Evolutionary conservation across 2,888 invertebrate genomes (phyloP).

Genomic region (Nycteola revayana): DNA sequence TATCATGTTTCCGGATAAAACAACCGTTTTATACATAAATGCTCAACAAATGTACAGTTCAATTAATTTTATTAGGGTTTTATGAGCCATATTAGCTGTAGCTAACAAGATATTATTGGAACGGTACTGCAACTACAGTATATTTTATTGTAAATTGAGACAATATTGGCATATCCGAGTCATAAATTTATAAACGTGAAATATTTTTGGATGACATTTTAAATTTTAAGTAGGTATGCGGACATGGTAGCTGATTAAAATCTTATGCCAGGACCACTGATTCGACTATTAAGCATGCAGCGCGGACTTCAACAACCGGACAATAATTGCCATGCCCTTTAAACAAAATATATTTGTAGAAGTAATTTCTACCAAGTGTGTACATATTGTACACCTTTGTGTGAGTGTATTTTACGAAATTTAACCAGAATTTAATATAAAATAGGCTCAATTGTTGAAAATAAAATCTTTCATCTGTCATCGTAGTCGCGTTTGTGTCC

Average conservation of each 20-base stretch:
- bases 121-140: conserved; percentile 23
- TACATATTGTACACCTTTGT: too few relatives aligned
- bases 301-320: not conserved
- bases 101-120: conserved; percentile 37
- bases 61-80: conserved; percentile 37
- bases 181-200: too few relatives aligned
- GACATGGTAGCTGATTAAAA: conserved; percentile 11
- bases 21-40: conserved; percentile 29
- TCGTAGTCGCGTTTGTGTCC: conserved; percentile 11
- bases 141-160: too few relatives aligned
- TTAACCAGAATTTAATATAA: too few relatives aligned
- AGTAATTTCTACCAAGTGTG: too few relatives aligned
- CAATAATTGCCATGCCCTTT: conserved; percentile 9
- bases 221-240: conserved; percentile 13
- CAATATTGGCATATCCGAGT: too few relatives aligned
- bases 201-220: conserved; percentile 11
- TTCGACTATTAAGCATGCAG: not conserved
- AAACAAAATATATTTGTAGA: conserved; percentile 1
- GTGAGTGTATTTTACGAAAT: too few relatives aligned
- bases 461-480: conserved; percentile 23
- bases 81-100: conserved; percentile 28
- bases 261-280: conserved; percentile 7
- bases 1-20: conserved; percentile 15
- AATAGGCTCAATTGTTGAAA: conserved; percentile 17
- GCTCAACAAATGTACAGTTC: conserved; percentile 27